Evolutionary conservation across 2,888 invertebrate genomes (phyloP), one percentile per base, ranked within the genome.

Genomic region (Xylota sylvarum): DNA sequence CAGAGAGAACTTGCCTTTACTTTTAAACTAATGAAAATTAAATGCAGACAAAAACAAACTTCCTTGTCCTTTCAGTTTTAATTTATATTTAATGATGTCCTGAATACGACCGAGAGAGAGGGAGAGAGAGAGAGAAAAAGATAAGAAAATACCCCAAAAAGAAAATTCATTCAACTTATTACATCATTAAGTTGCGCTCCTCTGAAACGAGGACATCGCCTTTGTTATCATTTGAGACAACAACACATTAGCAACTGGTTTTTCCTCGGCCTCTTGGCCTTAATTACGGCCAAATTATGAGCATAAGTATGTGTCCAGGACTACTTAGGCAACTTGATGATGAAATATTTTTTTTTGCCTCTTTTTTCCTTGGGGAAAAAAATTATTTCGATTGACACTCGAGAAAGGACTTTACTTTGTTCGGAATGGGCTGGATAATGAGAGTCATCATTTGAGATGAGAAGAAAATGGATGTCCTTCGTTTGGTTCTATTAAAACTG

Each of bases 211-310:
- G n/a, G 52, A 43, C 32, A 19, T 37, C 35, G n/a, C 27, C 74
- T 56, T 55, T 76, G 74, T 65, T 56, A 55, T 58, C 37, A 14
- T 52, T 65, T 23, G 35, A 48, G 19, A 55, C 43, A 14, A 55
- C 14, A 65, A 35, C 65, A 76, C 74, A 76, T 76, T 76, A 76
- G 74, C 74, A 76, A 76, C 74, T 76, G 65, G 64, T 76, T 46
- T 76, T 52, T 12, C 30, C n/a, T 40, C 7, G 65, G 35, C 55
- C 56, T 65, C 35, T 76, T 48, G 14, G 56, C 55, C 43, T 55
- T 76, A 65, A 76, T 76, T 76, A 65, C 56, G 74, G 74, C 64
- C 74, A 65, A 56, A 65, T 64, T 76, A 65, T 76, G 74, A 56
- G 46, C 56, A 46, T 56, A 50, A 76, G 74, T 65, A 65, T 76